Conservation (phyloP, 2,113 vertebrate species). For the Protomyctophum bolini region DNA sequence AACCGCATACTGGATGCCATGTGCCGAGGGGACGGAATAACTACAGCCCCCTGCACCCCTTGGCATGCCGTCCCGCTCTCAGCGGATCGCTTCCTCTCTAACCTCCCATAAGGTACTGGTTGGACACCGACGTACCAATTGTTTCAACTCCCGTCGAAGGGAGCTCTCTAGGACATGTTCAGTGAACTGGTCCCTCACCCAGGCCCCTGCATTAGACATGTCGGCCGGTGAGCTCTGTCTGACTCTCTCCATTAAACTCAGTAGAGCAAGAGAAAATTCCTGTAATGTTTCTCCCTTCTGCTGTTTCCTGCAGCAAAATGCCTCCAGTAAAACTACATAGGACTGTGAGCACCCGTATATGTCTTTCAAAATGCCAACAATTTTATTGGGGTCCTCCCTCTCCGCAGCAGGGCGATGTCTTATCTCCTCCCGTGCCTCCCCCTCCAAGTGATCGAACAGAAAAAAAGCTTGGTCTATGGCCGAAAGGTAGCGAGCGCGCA, state of each 20-base stretch:
- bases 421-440: too few species aligned
- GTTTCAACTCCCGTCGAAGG: too few species aligned
- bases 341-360: slow-evolving; percentile 5
- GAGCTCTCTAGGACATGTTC: too few species aligned
- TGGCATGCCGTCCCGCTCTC: slow-evolving; percentile 18
- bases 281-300: slow-evolving; percentile 18
- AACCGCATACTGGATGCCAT: background rate
- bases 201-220: background rate
- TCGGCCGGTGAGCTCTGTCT: background rate
- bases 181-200: slow-evolving; percentile 33
- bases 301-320: slow-evolving; percentile 17
- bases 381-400: too few species aligned
- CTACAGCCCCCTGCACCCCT: slow-evolving; percentile 6
- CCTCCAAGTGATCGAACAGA: too few species aligned
- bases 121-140: background rate
- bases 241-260: slow-evolving; percentile 14
- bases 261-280: slow-evolving; percentile 25
- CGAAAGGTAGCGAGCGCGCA: background rate
- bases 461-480: too few species aligned
- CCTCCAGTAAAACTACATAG: slow-evolving; percentile 18
- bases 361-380: too few species aligned
- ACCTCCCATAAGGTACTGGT: slow-evolving; percentile 12
- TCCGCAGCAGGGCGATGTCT: too few species aligned
- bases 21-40: background rate
- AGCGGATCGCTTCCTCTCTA: slow-evolving; percentile 18